phyloP scores from a whole-genome alignment of 2,797 vertebrate species.

The Falco naumanni region DNA sequence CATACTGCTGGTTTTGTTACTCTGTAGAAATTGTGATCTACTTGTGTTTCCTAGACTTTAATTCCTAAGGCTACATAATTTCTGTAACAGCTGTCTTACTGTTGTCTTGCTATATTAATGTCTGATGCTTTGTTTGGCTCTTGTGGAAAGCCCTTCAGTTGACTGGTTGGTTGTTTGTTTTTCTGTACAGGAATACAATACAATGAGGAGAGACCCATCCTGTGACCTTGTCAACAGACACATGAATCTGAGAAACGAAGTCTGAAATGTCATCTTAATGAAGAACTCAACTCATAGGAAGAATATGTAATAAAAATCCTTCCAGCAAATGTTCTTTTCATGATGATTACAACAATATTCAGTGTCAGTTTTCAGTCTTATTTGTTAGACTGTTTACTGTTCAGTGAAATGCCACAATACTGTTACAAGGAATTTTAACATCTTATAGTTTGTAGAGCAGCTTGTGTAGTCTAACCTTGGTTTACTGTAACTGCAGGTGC shows the following conservation, averaged over 20 bases:
- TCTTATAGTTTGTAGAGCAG: not conserved
- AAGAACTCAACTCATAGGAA: constrained; percentile 10
- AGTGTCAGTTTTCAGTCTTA: constrained; percentile 31
- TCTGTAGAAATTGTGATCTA: not conserved
- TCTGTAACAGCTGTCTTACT: not conserved
- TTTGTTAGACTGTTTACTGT: not conserved
- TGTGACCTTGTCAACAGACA: constrained; percentile 6
- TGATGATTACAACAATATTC: not conserved
- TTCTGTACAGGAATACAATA: constrained; percentile 22
- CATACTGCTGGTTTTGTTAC: not conserved
- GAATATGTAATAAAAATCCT: not conserved
- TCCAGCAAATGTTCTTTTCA: constrained; percentile 5
- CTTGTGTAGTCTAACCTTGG: not conserved
- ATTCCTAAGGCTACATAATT: not conserved
- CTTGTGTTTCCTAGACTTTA: not conserved
- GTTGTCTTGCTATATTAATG: not conserved
- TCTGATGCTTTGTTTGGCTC: not conserved
- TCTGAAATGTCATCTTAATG: constrained; percentile 23
- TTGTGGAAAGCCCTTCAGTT: not conserved
- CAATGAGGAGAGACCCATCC: not conserved
- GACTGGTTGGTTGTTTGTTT: not conserved
- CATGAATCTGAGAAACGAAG: constrained; percentile 8
- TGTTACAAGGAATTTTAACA: not conserved
- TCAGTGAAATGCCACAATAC: not conserved
- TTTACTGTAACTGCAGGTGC: not conserved